These are phyloP conservation scores for Prosopocoilus inquinatus DNA, from an alignment of 2,888 invertebrate genomes.

Conservation along the genomic window DNA sequence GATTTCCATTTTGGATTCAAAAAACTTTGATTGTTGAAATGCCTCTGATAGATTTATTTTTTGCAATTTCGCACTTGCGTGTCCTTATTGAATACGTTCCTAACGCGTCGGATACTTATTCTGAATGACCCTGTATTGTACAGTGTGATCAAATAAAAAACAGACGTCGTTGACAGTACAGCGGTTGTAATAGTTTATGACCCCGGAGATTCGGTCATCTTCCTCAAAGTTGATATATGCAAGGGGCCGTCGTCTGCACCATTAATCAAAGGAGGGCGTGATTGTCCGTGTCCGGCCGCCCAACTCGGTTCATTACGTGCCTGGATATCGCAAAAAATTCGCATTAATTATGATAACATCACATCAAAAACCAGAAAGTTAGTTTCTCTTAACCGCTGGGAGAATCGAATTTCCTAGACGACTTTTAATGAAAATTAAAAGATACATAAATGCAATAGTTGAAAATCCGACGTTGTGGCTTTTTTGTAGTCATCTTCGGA, in stretches of 20 bases:
- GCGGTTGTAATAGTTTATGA: slow-evolving; percentile 34
- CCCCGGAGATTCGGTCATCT: slow-evolving; percentile 37
- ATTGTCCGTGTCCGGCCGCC: slow-evolving; percentile 38
- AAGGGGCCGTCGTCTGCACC: slow-evolving; percentile 44
- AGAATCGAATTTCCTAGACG: neutral
- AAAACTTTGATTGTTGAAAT: too few relatives aligned
- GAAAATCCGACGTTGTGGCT: neutral
- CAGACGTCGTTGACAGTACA: too few relatives aligned
- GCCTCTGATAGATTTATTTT: too few relatives aligned
- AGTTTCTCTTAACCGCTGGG: too few relatives aligned
- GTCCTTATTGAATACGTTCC: too few relatives aligned
- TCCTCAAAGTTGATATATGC: slow-evolving; percentile 43
- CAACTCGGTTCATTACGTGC: slow-evolving; percentile 17
- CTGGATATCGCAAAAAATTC: neutral
- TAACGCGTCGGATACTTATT: too few relatives aligned
- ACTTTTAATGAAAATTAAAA: neutral
- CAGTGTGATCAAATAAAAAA: too few relatives aligned
- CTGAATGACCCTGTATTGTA: too few relatives aligned
- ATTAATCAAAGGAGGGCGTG: slow-evolving; percentile 47
- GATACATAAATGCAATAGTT: neutral
- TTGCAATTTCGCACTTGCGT: too few relatives aligned
- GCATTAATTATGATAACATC: neutral
- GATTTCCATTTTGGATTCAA: too few relatives aligned
- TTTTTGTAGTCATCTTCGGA: too few relatives aligned
- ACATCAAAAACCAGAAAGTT: neutral